Evolutionary conservation across 2,113 vertebrate species (phyloP), one percentile per base, ranked within the genome.

Genomic region (Copsychus sechellarum): DNA sequence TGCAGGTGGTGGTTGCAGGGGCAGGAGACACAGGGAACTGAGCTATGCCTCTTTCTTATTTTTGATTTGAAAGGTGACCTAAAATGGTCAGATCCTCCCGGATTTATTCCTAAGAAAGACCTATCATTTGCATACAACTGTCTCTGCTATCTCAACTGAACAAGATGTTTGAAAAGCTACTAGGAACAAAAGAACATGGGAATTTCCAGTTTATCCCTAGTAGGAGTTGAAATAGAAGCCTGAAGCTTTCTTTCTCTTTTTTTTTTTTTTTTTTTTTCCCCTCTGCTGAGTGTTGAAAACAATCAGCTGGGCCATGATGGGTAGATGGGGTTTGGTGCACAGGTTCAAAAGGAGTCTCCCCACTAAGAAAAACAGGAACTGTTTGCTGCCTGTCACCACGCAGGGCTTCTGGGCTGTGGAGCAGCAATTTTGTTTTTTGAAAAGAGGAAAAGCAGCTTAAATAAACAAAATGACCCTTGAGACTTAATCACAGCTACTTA

Each of bases 351-450:
- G 86, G 95, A 96, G 87, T 93, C 85, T 95, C 86, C 91, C 61
- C n/a, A 11, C 93, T 89, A 92, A 97, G 95, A 95, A 97, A 97
- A 98, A 97, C 94, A 97, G 97, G 96, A 98, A 97, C 97, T 96
- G 42, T 62, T 78, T 53, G 34, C 76, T 73, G 95, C 89, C 67
- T 88, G 80, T 97, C 92, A 93, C 87, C 1, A 0, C 29, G 50
- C 71, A 54, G 93, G 90, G 91, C 86, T 97, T 94, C 96, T 97
- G 93, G 91, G 96, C 86, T 76, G 67, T 42, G 79, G 48, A 92
- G 91, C 87, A 95, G 86, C 94, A 97, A 74, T 97, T 97, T 95
- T 95, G 83, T 79, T 96, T 97, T 97, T 95, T 94, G 61, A 82
- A 95, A 95, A 91, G 90, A 94, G 95, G 95, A 88, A 96, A 97